Evolutionary conservation across 2,888 invertebrate species (phyloP).

Genomic region (Drosophila anomalata): DNA sequence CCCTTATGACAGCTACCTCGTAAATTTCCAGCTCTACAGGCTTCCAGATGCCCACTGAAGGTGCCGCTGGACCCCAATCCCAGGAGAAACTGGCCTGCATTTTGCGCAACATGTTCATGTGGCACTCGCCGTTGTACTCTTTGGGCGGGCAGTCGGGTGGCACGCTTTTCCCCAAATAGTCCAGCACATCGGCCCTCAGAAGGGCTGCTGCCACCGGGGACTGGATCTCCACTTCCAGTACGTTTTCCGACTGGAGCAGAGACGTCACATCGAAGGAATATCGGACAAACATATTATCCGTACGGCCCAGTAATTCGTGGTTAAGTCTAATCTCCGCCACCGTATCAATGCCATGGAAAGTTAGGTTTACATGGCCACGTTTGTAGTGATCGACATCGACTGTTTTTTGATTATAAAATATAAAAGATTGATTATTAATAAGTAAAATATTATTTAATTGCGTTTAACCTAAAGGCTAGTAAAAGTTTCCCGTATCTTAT

Average conservation of each 20-base stretch:
- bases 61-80: slow-evolving; percentile 99
- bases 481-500: neutral
- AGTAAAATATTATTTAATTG: neutral
- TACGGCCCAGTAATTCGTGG: slow-evolving; percentile 86
- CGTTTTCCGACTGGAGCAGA: slow-evolving; percentile 85
- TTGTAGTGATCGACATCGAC: slow-evolving; percentile 65
- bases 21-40: slow-evolving; percentile 88
- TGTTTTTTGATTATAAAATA: slow-evolving; percentile 22
- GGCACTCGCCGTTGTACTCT: slow-evolving; percentile 95
- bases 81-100: slow-evolving; percentile 98
- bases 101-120: slow-evolving; percentile 95
- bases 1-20: slow-evolving; percentile 87
- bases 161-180: slow-evolving; percentile 62
- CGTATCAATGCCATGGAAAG: slow-evolving; percentile 95
- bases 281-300: slow-evolving; percentile 94
- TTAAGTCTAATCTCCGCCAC: slow-evolving; percentile 91
- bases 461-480: neutral
- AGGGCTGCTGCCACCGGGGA: slow-evolving; percentile 88
- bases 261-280: slow-evolving; percentile 89
- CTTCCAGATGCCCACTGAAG: slow-evolving; percentile 96
- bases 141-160: slow-evolving; percentile 92
- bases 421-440: neutral
- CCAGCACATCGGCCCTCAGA: slow-evolving; percentile 78
- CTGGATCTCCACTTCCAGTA: slow-evolving; percentile 86
- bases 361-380: slow-evolving; percentile 84